A percentile compares a stretch with the other conserved stretches of the same genome.
Conservation (phyloP, 2,797 vertebrate genomes). For the Oreochromis grahami region DNA sequence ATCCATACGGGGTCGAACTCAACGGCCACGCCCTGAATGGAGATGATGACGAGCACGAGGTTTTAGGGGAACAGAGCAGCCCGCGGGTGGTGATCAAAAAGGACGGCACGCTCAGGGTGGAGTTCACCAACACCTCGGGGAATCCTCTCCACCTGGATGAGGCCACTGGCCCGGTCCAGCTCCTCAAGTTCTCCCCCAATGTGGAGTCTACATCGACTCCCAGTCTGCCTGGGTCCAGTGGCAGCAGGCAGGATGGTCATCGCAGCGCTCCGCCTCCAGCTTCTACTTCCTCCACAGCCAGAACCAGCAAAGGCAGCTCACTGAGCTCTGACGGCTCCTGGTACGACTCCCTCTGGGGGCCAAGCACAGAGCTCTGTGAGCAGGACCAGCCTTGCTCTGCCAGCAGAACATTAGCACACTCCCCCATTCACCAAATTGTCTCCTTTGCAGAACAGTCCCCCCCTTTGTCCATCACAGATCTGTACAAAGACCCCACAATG, state of each 20-base stretch:
- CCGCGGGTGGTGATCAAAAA: conserved; percentile 92
- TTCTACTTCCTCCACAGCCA: conserved; percentile 79
- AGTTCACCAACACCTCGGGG: conserved; percentile 85
- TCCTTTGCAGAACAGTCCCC: conserved; percentile 79
- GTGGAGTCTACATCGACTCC: conserved; percentile 75
- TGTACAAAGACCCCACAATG: conserved; percentile 79
- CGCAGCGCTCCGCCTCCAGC: conserved; percentile 60
- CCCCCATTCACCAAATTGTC: conserved; percentile 72
- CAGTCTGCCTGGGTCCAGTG: conserved; percentile 68
- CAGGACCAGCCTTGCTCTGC: conserved; percentile 73
- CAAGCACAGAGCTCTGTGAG: conserved; percentile 78
- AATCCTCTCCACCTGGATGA: conserved; percentile 70
- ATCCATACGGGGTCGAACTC: conserved; percentile 70
- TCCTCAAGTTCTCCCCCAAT: conserved; percentile 89
- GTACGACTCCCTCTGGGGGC: conserved; percentile 94
- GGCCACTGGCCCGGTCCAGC: conserved; percentile 84
- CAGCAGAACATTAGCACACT: conserved; percentile 68
- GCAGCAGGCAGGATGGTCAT: conserved; percentile 62
- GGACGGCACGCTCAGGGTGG: conserved; percentile 87
- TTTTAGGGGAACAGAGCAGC: conserved; percentile 80
- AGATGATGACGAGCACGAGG: conserved; percentile 61
- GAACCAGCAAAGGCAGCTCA: conserved; percentile 92
- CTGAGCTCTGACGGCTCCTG: conserved; percentile 92
- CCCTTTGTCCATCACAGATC: conserved; percentile 80
- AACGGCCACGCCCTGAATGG: conserved; percentile 77